Evolutionary conservation across 2,888 invertebrate species (phyloP).

Genomic region (Choreutis nemorana): DNA sequence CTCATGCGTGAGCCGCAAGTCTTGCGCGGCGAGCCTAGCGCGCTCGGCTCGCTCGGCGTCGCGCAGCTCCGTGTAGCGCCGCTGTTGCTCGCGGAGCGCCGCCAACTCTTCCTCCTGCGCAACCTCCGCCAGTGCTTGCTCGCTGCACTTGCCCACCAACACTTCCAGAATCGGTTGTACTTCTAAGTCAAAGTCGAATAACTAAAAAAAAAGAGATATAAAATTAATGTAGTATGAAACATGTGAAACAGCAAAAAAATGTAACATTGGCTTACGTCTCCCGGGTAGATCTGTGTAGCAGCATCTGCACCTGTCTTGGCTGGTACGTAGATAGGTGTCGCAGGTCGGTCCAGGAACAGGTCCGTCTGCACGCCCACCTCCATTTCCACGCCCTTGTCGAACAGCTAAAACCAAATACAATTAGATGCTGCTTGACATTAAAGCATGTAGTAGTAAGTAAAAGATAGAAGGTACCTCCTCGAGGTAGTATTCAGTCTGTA

Average conservation of each 20-base stretch:
- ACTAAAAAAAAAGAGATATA: slow-evolving; percentile 34
- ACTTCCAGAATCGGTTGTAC: slow-evolving; percentile 90
- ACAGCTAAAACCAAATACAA: slow-evolving; percentile 55
- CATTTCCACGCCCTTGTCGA: slow-evolving; percentile 76
- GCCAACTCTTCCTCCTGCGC: slow-evolving; percentile 93
- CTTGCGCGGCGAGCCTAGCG: slow-evolving; percentile 81
- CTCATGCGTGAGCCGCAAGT: slow-evolving; percentile 72
- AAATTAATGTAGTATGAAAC: background rate
- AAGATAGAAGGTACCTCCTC: slow-evolving; percentile 72
- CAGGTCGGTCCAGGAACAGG: slow-evolving; percentile 82
- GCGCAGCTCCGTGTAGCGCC: slow-evolving; percentile 70
- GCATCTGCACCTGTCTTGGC: slow-evolving; percentile 83
- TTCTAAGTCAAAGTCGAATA: slow-evolving; percentile 93
- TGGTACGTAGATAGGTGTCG: slow-evolving; percentile 80
- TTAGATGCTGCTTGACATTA: background rate
- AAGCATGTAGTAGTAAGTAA: background rate
- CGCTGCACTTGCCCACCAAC: slow-evolving; percentile 87
- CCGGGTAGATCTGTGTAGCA: slow-evolving; percentile 87
- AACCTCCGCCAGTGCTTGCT: slow-evolving; percentile 89
- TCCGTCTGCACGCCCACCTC: slow-evolving; percentile 89
- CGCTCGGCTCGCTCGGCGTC: slow-evolving; percentile 85
- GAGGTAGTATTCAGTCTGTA: slow-evolving; percentile 90
- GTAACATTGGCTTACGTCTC: slow-evolving; percentile 70
- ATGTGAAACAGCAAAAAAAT: background rate
- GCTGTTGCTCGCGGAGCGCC: slow-evolving; percentile 80